Evolutionary conservation across 2,888 invertebrate genomes (phyloP), one percentile per base, ranked within the genome.

Genomic region (Lasioglossum leucozonium): DNA sequence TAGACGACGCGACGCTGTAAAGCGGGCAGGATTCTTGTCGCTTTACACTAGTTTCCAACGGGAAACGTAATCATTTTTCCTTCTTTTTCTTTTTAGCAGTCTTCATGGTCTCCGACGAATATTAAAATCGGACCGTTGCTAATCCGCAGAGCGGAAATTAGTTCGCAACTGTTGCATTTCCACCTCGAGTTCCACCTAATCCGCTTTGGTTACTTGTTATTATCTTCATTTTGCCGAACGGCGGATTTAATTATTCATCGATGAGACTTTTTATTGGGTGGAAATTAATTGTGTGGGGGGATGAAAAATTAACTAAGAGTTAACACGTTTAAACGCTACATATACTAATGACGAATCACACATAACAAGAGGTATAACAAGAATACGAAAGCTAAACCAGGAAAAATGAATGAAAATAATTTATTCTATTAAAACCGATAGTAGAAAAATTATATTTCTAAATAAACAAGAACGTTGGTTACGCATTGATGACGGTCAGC

Each of bases 111-210:
- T 34, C 30, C 22, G 18, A 51, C 37, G 77, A 74, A 73, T 73
- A 77, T 77, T 77, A 80, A 84, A 84, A 81, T 77, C 58, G 69
- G 42, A 73, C 74, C 47, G 16, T 71, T 42, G 37, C 47, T 72
- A 72, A 79, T 82, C 44, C 78, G 16, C 30, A 3, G 62, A 0
- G n/a, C n/a, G 18, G 72, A 51, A 34, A 73, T 67, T 80, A 58
- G 42, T 80, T 69, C 79, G 67, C 40, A 30, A 42, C 11, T 42
- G 37, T 79, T 67, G 47, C 62, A 44, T 79, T 65, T 75, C 47
- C 67, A 34, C 34, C 26, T 30, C 72, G 67, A 77, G 79, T 69
- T 73, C 44, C n/a, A n/a, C 40, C 72, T 79, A 73, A 83, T 73
- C 80, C 73, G 79, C 76, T 73, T 83, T 73, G 22, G 51, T 34